Evolutionary conservation across 2,888 invertebrate species (phyloP).

Genomic region (Diachrysia chrysitis): DNA sequence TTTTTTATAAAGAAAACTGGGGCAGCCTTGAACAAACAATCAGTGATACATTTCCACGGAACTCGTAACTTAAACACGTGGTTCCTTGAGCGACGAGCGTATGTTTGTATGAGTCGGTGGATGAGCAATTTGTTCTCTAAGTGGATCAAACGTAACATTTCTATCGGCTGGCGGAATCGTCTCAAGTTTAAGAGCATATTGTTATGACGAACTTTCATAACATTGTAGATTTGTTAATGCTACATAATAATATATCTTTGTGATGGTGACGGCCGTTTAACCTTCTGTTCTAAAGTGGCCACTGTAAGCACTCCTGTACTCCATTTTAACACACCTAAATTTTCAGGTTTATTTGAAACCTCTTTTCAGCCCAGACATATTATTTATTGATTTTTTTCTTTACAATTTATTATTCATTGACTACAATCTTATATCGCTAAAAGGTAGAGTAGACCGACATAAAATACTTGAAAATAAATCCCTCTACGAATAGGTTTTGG

Average conservation of each 20-base stretch:
- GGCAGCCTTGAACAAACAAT: slow-evolving; percentile 62
- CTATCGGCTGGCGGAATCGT: slow-evolving; percentile 50
- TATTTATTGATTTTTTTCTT: too few species aligned
- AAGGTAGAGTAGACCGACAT: too few species aligned
- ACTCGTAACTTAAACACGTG: slow-evolving; percentile 57
- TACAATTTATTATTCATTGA: too few species aligned
- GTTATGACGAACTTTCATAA: slow-evolving; percentile 58
- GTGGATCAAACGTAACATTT: slow-evolving; percentile 56
- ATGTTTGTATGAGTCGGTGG: slow-evolving; percentile 39
- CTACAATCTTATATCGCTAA: too few species aligned
- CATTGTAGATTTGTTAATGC: slow-evolving; percentile 49
- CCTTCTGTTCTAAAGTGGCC: slow-evolving; percentile 26
- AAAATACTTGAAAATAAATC: background rate
- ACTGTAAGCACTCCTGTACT: slow-evolving; percentile 10
- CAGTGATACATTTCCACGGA: slow-evolving; percentile 56
- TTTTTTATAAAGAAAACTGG: slow-evolving; percentile 59
- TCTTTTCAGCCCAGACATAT: background rate
- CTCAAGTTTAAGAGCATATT: slow-evolving; percentile 58
- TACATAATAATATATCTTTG: slow-evolving; percentile 20
- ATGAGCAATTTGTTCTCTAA: slow-evolving; percentile 53
- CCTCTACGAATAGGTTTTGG: background rate
- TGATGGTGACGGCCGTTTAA: slow-evolving; percentile 39
- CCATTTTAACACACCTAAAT: background rate
- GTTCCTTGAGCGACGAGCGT: slow-evolving; percentile 38
- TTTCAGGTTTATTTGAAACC: background rate